Evolutionary conservation across 2,797 vertebrate genomes (phyloP).

Genomic region (Cryptoblepharus egeriae): DNA sequence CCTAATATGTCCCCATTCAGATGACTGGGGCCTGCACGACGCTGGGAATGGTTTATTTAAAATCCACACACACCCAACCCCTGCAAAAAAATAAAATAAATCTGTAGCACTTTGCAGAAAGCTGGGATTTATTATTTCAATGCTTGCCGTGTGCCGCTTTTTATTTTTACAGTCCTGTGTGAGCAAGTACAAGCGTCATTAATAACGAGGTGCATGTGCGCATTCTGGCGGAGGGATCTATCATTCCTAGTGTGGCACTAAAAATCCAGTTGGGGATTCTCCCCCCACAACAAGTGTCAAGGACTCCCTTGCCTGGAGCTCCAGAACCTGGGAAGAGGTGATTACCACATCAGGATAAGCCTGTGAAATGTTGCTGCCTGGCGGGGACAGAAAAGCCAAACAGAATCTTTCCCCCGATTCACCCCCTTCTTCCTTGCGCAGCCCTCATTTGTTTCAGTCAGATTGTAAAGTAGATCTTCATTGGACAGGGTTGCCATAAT

Average conservation of each 20-base stretch:
- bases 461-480: no score
- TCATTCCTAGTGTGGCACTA: background rate
- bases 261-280: no score
- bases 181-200: conserved; percentile 53
- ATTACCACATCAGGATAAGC: background rate
- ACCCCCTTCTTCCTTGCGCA: no score
- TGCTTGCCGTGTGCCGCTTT: conserved; percentile 57
- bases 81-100: background rate
- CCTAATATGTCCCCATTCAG: fast-evolving
- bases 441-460: no score
- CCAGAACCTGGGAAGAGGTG: no score
- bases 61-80: background rate
- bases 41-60: background rate
- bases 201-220: background rate
- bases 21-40: fast-evolving
- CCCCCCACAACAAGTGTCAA: background rate
- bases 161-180: conserved; percentile 65
- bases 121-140: conserved; percentile 67
- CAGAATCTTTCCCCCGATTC: background rate
- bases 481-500: no score
- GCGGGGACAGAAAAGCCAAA: background rate
- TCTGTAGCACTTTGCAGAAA: background rate
- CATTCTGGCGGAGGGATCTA: background rate
- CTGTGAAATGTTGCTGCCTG: background rate
- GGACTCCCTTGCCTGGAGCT: background rate